phyloP scores from a whole-genome alignment of 2,888 invertebrate genomes.

The Branchipolynoe longqiensis region DNA sequence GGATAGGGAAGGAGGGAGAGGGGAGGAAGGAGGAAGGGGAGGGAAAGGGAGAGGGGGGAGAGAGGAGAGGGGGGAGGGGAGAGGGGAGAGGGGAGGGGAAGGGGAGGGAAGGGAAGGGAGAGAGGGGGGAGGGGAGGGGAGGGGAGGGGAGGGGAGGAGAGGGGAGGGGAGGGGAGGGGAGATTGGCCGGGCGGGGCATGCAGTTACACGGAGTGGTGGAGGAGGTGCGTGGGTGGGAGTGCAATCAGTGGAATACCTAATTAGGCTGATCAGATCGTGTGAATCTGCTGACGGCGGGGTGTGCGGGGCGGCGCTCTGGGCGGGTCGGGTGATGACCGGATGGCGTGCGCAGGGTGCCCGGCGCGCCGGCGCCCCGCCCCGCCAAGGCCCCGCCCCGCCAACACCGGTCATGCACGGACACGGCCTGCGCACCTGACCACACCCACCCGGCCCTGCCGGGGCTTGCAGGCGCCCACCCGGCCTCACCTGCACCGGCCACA shows the following conservation, averaged over 20 bases:
- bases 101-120: neutral
- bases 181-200: conserved; percentile 68
- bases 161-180: conserved; percentile 67
- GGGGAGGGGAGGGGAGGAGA: conserved; percentile 59
- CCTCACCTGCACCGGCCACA: neutral
- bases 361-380: conserved; percentile 68
- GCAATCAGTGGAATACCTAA: too few species aligned
- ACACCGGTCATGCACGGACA: conserved; percentile 64
- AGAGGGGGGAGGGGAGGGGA: neutral
- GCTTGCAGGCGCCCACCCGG: neutral
- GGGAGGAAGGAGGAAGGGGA: neutral
- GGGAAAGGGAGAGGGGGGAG: neutral
- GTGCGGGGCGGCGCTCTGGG: conserved; percentile 70
- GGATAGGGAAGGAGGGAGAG: conserved; percentile 66
- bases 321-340: conserved; percentile 67
- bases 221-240: conserved; percentile 68
- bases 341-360: conserved; percentile 64
- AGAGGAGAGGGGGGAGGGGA: neutral
- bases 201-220: neutral
- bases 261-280: too few species aligned
- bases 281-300: too few species aligned
- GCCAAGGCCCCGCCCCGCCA: conserved; percentile 69
- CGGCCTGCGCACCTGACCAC: conserved; percentile 64
- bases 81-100: neutral
- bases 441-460: conserved; percentile 20